Evolutionary conservation across 2,113 vertebrate genomes (phyloP).

Genomic region (Lophura nycthemera): DNA sequence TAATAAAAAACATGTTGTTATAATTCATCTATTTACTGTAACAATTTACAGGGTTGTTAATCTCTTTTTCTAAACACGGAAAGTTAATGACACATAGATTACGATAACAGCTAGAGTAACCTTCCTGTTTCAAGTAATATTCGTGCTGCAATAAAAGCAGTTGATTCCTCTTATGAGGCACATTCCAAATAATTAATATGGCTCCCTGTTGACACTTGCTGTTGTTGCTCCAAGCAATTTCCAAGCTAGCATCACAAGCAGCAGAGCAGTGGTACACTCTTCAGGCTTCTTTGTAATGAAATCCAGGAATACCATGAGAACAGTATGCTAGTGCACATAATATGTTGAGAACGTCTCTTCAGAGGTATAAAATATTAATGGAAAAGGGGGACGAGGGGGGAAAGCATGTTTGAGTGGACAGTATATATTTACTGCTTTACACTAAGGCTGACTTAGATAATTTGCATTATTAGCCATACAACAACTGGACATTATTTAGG

Average conservation of each 20-base stretch:
- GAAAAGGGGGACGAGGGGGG: not conserved
- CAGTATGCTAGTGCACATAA: slow-evolving; percentile 34
- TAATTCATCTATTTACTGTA: slow-evolving; percentile 73
- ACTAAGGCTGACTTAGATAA: slow-evolving; percentile 43
- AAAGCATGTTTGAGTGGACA: not conserved
- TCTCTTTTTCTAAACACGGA: slow-evolving; percentile 78
- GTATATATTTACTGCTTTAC: slow-evolving; percentile 36
- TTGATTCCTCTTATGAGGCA: slow-evolving; percentile 81
- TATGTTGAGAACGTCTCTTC: slow-evolving; percentile 51
- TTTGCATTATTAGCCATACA: slow-evolving; percentile 64
- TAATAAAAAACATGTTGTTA: slow-evolving; percentile 54
- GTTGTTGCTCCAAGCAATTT: slow-evolving; percentile 74
- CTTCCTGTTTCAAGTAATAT: slow-evolving; percentile 80
- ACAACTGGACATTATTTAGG: slow-evolving; percentile 15
- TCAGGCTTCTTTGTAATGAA: slow-evolving; percentile 60
- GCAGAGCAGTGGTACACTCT: slow-evolving; percentile 21
- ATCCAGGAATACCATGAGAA: slow-evolving; percentile 60
- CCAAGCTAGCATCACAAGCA: slow-evolving; percentile 42
- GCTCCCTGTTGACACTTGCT: slow-evolving; percentile 77
- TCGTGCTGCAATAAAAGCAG: slow-evolving; percentile 77
- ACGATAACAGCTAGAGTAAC: slow-evolving; percentile 78
- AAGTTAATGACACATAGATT: slow-evolving; percentile 83
- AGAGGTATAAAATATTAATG: slow-evolving; percentile 49
- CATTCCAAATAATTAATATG: slow-evolving; percentile 86
- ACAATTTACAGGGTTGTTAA: slow-evolving; percentile 77